Percentiles rank a stretch among this genome's conserved stretches.
Conservation (phyloP, 2,888 invertebrate genomes). For the Anaspis maculata region DNA sequence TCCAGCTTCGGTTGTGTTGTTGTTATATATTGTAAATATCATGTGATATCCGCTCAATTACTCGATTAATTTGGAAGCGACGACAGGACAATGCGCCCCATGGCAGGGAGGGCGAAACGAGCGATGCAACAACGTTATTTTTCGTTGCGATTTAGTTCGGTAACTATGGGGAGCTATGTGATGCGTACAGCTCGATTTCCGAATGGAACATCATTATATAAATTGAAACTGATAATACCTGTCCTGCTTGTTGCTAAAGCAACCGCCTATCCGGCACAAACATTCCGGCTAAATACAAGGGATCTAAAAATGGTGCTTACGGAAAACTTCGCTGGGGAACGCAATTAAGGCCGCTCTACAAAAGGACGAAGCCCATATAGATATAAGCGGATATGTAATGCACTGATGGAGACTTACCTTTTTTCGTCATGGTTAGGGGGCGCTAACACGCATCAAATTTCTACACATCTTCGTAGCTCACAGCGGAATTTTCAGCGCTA, state of each 20-base stretch:
- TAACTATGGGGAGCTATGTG: slow-evolving; percentile 9
- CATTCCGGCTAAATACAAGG: slow-evolving; percentile 11
- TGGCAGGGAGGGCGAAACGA: too few species aligned
- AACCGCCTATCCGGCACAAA: slow-evolving; percentile 11
- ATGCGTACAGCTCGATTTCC: slow-evolving; percentile 11
- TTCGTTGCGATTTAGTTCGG: slow-evolving; percentile 9
- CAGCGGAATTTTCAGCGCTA: too few species aligned
- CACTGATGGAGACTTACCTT: too few species aligned
- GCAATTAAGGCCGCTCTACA: slow-evolving; percentile 8
- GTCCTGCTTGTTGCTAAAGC: slow-evolving; percentile 13
- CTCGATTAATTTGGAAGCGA: too few species aligned
- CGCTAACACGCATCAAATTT: too few species aligned
- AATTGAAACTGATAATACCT: slow-evolving; percentile 14
- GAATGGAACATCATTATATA: slow-evolving; percentile 10
- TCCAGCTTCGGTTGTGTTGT: too few species aligned
- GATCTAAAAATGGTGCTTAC: slow-evolving; percentile 9
- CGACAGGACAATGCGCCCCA: too few species aligned
- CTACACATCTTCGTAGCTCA: too few species aligned
- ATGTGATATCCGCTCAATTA: too few species aligned
- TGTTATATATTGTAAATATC: too few species aligned
- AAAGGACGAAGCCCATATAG: slow-evolving; percentile 5
- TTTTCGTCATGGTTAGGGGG: too few species aligned
- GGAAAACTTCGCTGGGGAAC: slow-evolving; percentile 5
- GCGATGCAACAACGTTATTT: too few species aligned
- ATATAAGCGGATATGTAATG: slow-evolving; percentile 11